Base-by-base conservation (phyloP, 2,888 invertebrate genomes). In the Folsomia manolachei region DNA sequence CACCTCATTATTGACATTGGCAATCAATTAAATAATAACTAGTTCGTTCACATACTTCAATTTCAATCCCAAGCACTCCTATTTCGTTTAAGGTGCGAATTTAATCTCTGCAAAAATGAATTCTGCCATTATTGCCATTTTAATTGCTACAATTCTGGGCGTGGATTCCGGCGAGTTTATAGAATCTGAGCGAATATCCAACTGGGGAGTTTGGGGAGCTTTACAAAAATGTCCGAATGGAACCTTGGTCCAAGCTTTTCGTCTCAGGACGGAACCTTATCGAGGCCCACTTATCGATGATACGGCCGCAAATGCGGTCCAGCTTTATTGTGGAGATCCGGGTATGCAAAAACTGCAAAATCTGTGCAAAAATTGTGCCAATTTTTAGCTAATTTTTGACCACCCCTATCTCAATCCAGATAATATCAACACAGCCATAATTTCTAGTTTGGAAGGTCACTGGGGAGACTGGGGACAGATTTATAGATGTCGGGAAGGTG, bases 131-230 rank as follows among this genome's bases (percentile, higher is more conserved):
- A n/a, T n/a, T n/a, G n/a, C n/a, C n/a, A n/a, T n/a, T n/a, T n/a
- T n/a, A n/a, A n/a, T n/a, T n/a, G n/a, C n/a, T n/a, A n/a, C n/a
- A n/a, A n/a, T n/a, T n/a, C n/a, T 56, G 56, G 56, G 56, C 19
- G 56, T 56, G 21, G 56, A 51, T 18, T 56, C 64, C 1, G 74
- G 64, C 1, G 71, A 66, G 63, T 63, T 64, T 24, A 70, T 73
- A 1, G 66, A 70, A 2, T 70, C 70, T 2, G 66, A 61, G n/a
- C 63, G 39, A 2, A 27, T 68, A 21, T 73, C 75, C 4, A 56
- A 72, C 60, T 76, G 73, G 73, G 75, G 75, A 0, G 60, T 21
- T 1, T 73, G 73, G 75, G 73, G 72, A 24, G 0, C 7, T 0
- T 64, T 72, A n/a, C 27, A 69, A n/a, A 23, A 23, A 1, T 76